Base-by-base conservation (phyloP, 2,888 invertebrate genomes). In the Drosophila lutescens region DNA sequence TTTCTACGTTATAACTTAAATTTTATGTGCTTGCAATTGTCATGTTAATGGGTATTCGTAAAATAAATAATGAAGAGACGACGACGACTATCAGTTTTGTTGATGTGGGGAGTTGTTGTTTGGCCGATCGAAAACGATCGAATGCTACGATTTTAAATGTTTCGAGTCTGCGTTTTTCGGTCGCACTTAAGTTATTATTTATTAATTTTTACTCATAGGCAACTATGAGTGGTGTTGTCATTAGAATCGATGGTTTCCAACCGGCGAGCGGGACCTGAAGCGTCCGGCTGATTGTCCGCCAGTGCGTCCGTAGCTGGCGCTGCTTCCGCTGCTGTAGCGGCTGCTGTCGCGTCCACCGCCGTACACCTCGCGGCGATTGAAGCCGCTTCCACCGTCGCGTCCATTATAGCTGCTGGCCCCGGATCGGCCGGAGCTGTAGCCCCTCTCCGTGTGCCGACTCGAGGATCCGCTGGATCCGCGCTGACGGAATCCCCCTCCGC, bases 221-320 rank as follows among this genome's bases (percentile, higher is more conserved):
- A 40, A 36, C 69, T 65, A 68, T 58, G 59, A 70, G 70, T 50
- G 23, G 58, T 57, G 41, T 49, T 65, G 41, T 65, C 68, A 66
- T 79, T 86, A 86, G 65, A 89, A 89, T 44, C 91, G 86, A 69
- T 88, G 88, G 74, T 83, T 84, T 63, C 87, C 89, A 72, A 88
- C 90, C 43, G 92, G 92, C 56, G 92, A 92, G 61, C 92, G 90
- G 62, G 91, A 92, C 65, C 92, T 82, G 78, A 91, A 92, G 63
- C 91, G 89, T 70, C 91, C 58, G 32, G 58, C 87, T 61, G 90
- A 86, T 77, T 89, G 89, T 62, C 93, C 93, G 77, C 92, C 92
- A 72, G 91, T 92, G 69, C 92, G 92, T 86, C 93, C 93, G 78
- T 93, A 93, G 79, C 92, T 92, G 67, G 83, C 69, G 61, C 93